Percentiles rank a stretch among this genome's conserved stretches.
Evolutionary conservation across 2,113 vertebrate genomes (phyloP).

Genomic region (Puma concolor): DNA sequence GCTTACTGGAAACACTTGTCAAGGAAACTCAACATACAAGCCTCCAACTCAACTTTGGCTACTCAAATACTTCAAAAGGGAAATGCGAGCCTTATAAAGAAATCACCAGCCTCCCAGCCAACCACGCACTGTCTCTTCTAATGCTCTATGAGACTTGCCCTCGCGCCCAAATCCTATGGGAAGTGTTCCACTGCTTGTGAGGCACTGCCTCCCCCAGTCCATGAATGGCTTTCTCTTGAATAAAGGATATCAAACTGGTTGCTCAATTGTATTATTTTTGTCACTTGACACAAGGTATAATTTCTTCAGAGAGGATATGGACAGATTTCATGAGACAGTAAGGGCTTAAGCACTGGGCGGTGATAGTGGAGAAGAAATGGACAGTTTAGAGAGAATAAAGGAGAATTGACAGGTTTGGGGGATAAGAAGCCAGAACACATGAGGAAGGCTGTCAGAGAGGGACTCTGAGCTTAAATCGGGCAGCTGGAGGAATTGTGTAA

Average conservation of each 20-base stretch:
- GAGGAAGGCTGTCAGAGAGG: not conserved
- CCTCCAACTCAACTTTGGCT: not conserved
- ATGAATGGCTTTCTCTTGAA: not conserved
- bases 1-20: not conserved
- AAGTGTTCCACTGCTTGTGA: not conserved
- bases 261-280: not conserved
- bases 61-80: too few relatives aligned
- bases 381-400: not conserved
- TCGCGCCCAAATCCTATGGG: not conserved
- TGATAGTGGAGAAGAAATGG: not conserved
- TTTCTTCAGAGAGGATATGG: not conserved
- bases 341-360: not conserved
- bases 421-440: not conserved
- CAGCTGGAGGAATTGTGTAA: not conserved
- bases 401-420: not conserved
- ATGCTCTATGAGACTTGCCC: not conserved
- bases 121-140: not conserved
- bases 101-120: not conserved
- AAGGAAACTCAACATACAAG: not conserved
- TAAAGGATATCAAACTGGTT: not conserved
- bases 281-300: not conserved
- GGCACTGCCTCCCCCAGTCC: not conserved
- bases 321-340: not conserved
- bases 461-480: not conserved
- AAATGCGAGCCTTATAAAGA: not conserved